Conservation (phyloP, 2,797 vertebrate genomes). For the Gephyroberyx darwinii region DNA sequence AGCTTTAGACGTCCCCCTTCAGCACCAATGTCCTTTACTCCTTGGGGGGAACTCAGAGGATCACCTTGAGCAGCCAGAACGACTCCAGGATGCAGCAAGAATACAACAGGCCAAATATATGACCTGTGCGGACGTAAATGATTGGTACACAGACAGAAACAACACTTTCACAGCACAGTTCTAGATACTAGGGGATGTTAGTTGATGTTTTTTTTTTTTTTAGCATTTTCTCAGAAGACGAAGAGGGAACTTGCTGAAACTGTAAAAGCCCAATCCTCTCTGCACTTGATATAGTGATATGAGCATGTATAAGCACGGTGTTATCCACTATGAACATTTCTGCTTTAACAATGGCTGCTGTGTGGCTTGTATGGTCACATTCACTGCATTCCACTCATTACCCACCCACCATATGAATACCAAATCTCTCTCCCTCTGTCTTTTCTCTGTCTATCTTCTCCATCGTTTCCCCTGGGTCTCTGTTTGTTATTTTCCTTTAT, state of each 20-base stretch:
- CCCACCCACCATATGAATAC: conserved; percentile 24
- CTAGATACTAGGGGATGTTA: background rate
- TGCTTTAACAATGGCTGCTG: conserved; percentile 6
- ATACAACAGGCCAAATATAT: background rate
- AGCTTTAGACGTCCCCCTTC: conserved; percentile 30
- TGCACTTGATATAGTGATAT: background rate
- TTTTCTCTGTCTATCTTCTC: conserved; percentile 2
- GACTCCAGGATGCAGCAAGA: background rate
- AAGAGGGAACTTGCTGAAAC: background rate
- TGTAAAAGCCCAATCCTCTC: background rate
- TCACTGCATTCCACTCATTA: conserved; percentile 23
- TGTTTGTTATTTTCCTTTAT: conserved; percentile 10
- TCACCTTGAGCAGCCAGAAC: conserved; percentile 56
- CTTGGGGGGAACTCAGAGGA: conserved; percentile 28
- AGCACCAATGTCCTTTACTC: conserved; percentile 21
- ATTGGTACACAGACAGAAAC: no score
- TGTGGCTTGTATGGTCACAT: background rate
- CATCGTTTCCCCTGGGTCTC: background rate
- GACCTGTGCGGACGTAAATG: background rate
- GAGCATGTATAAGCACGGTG: no score
- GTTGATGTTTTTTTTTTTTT: no score
- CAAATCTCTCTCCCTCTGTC: background rate
- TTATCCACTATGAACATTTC: background rate
- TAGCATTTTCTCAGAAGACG: no score
- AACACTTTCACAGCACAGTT: background rate